Percentiles rank a stretch among this genome's conserved stretches.
These are phyloP conservation scores for Girardinus metallicus DNA, from an alignment of 2,797 vertebrate genomes.

Conservation along the genomic window DNA sequence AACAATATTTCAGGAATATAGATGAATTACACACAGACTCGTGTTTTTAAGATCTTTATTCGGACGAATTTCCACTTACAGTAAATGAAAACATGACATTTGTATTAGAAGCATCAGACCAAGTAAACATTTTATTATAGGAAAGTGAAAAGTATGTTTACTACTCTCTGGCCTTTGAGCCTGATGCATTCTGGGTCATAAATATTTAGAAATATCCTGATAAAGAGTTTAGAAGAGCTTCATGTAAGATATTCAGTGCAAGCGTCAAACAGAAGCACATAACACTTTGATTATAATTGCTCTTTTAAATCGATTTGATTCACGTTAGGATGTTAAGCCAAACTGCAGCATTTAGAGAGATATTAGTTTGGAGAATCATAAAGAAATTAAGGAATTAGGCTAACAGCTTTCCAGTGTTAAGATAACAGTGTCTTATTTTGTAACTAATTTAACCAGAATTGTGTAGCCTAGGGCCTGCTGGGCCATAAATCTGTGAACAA, in stretches of 20 bases:
- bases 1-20: too few relatives aligned
- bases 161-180: conserved; percentile 60
- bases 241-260: conserved; percentile 1
- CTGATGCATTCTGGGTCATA: conserved; percentile 24
- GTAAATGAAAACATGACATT: not conserved
- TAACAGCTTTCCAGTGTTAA: not conserved
- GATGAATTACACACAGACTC: too few relatives aligned
- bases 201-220: conserved; percentile 38
- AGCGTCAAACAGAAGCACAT: not conserved
- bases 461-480: too few relatives aligned
- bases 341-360: not conserved
- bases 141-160: not conserved
- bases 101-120: not conserved
- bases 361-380: not conserved
- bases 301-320: not conserved
- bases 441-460: too few relatives aligned
- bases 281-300: not conserved
- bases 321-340: not conserved
- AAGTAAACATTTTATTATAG: not conserved
- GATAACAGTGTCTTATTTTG: not conserved
- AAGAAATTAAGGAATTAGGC: not conserved
- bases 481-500: too few relatives aligned
- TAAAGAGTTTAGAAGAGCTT: conserved; percentile 12
- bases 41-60: not conserved
- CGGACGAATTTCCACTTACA: not conserved